Conservation (phyloP, 2,113 vertebrate genomes). For the Antechinus flavipes region DNA sequence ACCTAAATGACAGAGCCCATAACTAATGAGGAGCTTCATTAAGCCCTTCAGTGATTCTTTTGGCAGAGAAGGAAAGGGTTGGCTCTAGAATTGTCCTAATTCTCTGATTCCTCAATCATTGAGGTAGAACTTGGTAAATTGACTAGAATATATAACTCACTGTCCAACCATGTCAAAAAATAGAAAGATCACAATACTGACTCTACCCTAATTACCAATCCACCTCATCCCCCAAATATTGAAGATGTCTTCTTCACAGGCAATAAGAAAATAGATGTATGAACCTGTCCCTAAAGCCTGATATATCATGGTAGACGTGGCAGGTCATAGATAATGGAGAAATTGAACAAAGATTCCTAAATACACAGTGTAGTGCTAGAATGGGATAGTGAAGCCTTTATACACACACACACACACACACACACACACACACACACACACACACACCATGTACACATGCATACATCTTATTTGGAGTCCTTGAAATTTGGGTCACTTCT, state of each 20-base stretch:
- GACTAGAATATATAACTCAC: not conserved
- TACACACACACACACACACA: no score
- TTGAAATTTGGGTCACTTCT: not conserved
- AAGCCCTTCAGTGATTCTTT: not conserved
- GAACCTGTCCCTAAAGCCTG: not conserved
- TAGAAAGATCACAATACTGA: not conserved
- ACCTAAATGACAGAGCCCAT: not conserved
- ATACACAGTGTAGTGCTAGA: not conserved
- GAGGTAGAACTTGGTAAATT: not conserved
- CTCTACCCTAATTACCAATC: not conserved
- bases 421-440: not conserved
- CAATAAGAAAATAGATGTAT: not conserved
- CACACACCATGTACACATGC: not conserved
- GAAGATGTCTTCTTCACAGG: not conserved
- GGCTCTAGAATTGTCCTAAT: not conserved
- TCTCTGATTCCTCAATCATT: not conserved
- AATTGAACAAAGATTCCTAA: not conserved
- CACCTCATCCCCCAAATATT: not conserved
- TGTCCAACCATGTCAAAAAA: not conserved
- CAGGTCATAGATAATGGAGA: not conserved
- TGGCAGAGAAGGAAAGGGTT: not conserved
- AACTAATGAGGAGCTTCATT: not conserved
- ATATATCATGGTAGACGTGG: not conserved
- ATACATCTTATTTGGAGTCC: not conserved
- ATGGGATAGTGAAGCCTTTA: not conserved